phyloP scores from a whole-genome alignment of 2,113 vertebrate genomes.

The Scolopax mira region DNA sequence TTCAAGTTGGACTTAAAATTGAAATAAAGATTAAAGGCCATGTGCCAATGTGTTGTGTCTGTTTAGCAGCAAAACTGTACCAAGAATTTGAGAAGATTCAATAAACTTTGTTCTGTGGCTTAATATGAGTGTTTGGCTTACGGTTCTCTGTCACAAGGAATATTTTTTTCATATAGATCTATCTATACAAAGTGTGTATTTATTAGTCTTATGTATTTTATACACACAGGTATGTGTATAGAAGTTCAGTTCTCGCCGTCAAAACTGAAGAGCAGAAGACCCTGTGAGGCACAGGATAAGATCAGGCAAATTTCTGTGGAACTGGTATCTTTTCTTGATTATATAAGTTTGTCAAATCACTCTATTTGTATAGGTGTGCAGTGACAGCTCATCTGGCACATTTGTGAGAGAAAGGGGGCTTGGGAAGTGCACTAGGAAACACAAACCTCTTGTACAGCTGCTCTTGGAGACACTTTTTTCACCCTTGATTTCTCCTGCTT shows the following conservation, averaged over 20 bases:
- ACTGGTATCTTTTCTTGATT: neutral
- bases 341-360: neutral
- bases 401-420: neutral
- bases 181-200: neutral
- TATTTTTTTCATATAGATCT: neutral
- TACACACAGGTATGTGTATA: neutral
- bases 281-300: neutral
- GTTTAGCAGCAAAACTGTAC: constrained; percentile 42
- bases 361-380: neutral
- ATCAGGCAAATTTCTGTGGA: neutral
- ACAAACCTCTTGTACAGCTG: neutral
- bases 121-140: constrained; percentile 31
- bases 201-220: neutral
- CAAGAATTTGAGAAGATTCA: constrained; percentile 61
- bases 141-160: neutral
- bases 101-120: constrained; percentile 67
- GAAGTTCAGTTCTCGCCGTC: neutral
- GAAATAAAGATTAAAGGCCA: constrained; percentile 52
- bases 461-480: neutral
- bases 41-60: constrained; percentile 24
- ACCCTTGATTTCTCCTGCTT: neutral
- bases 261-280: neutral
- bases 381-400: neutral
- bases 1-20: neutral
- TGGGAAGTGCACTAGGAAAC: neutral